phyloP scores from a whole-genome alignment of 2,888 invertebrate species.

The Euplagia quadripunctaria region DNA sequence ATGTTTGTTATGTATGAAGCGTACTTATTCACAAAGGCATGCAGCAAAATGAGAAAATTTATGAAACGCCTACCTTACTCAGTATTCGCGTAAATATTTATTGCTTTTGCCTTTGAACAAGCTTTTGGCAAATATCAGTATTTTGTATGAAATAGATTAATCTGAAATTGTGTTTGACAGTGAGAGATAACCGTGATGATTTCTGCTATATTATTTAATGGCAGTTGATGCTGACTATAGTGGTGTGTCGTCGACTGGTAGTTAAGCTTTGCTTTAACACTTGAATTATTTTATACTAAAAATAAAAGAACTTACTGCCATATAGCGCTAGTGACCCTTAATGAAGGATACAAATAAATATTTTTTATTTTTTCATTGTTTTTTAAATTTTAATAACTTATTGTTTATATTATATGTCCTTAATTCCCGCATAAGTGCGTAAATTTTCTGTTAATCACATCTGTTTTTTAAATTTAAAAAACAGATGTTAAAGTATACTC shows the following conservation, averaged over 20 bases:
- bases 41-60: slow-evolving; percentile 5
- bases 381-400: not conserved
- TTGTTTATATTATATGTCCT: too few relatives aligned
- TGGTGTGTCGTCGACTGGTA: not conserved
- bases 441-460: too few relatives aligned
- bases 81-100: slow-evolving; percentile 8
- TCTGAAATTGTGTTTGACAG: slow-evolving; percentile 2
- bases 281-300: too few relatives aligned
- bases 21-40: slow-evolving; percentile 7
- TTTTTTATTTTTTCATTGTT: too few relatives aligned
- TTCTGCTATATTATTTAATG: not conserved
- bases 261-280: not conserved
- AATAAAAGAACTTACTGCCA: not conserved
- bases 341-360: too few relatives aligned
- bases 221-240: not conserved
- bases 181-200: not conserved
- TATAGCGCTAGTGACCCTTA: too few relatives aligned
- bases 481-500: too few relatives aligned
- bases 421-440: too few relatives aligned
- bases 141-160: not conserved
- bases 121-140: not conserved
- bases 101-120: slow-evolving; percentile 8
- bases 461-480: too few relatives aligned
- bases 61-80: slow-evolving; percentile 8
- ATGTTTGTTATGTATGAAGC: slow-evolving; percentile 4